Conservation (phyloP, 1,140 invertebrate species). For the Eumeta japonica region DNA sequence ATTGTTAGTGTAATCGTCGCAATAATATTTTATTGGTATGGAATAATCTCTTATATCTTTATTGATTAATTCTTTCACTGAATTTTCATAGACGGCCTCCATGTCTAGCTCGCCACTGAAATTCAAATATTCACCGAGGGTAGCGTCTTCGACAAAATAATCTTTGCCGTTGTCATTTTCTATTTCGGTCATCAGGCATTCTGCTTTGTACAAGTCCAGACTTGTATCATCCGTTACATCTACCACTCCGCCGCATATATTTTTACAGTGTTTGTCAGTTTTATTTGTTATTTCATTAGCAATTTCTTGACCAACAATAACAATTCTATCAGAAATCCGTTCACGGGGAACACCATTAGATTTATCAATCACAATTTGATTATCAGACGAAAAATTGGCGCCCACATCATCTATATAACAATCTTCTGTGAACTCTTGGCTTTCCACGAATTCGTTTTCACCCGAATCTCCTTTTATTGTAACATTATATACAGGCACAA, state of each 20-base stretch:
- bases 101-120: conserved; percentile 45
- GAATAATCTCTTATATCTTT: conserved; percentile 54
- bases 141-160: background rate
- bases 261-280: too few species aligned
- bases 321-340: conserved; percentile 2
- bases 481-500: conserved; percentile 27
- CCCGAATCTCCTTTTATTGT: conserved; percentile 6
- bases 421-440: conserved; percentile 48
- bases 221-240: background rate
- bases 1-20: conserved; percentile 30
- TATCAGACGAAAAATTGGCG: conserved; percentile 27
- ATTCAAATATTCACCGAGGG: conserved; percentile 36
- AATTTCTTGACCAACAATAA: background rate
- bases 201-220: too few species aligned
- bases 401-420: conserved; percentile 36
- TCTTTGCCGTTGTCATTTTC: background rate
- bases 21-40: conserved; percentile 44
- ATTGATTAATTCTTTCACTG: conserved; percentile 45
- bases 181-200: too few species aligned
- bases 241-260: background rate
- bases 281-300: background rate
- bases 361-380: conserved; percentile 26
- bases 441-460: conserved; percentile 36
- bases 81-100: conserved; percentile 40
- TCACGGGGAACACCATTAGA: conserved; percentile 2